Base-by-base conservation (phyloP, 2,113 vertebrate species). In the Fregetta grallaria region DNA sequence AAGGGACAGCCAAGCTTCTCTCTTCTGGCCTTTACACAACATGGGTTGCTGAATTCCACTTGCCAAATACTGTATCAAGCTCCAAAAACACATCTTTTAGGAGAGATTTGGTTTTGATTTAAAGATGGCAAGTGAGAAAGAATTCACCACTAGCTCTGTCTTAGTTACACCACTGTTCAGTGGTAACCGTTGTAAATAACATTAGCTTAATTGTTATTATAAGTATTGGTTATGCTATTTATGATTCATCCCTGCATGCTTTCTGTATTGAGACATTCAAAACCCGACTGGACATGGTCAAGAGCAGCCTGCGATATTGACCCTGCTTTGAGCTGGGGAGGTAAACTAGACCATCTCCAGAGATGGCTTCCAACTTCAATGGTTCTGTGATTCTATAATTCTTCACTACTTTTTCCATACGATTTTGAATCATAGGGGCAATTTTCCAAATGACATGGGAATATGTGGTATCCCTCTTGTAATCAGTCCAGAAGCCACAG, bases 251-350 rank as follows among this genome's bases (percentile, higher is more conserved):
- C 38, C 44, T 78, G 27, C 15, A 63, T n/a, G 30, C 20, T 38
- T 81, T 88, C 34, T 58, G 66, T 50, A 81, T 3, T 34, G 55
- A 91, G 38, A 72, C 42, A 52, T 29, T 83, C 36, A 49, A 78
- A 94, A 74, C 15, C 4, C 1, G 4, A 10, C 59, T 25, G 26
- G 14, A 62, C 10, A 12, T 0, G 0, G 34, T 17, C 53, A 62
- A 38, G 44, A 81, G 73, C 19, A 81, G 34, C 15, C 59, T 81
- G 34, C 53, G 38, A 13, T 4, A 42, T 1, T 81, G 38, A 42
- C 25, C 20, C 15, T 53, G 32, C 32, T 66, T 71, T 11, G 17
- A 84, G 68, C 44, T 52, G 18, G 5, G 15, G 26, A 52, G 45
- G 11, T 25, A 78, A 32, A 55, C n/a, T 17, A 42, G 38, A 52